Evolutionary conservation across 2,888 invertebrate species (phyloP).

Genomic region (Ophion ellenae): DNA sequence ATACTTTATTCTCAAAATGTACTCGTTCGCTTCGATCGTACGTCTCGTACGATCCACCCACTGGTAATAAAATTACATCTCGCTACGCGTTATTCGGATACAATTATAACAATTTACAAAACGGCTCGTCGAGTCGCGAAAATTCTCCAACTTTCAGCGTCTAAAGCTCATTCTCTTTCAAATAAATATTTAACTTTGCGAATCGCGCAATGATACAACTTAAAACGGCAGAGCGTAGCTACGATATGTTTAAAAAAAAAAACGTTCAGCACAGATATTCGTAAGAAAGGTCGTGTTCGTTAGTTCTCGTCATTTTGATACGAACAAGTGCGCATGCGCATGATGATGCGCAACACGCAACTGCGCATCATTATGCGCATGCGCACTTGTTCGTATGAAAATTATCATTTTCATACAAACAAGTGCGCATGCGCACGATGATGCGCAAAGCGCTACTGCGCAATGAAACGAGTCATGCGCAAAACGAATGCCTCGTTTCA

Average conservation of each 20-base stretch:
- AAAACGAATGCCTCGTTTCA: no score
- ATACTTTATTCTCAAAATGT: constrained; percentile 33
- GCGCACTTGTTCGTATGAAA: no score
- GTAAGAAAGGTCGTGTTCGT: constrained; percentile 61
- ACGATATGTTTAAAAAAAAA: constrained; percentile 41
- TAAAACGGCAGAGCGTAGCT: constrained; percentile 45
- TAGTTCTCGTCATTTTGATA: no score
- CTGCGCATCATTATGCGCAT: no score
- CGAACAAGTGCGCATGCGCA: no score
- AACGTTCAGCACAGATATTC: not conserved
- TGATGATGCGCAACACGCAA: no score
- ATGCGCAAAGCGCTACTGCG: no score
- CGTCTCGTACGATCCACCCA: constrained; percentile 34
- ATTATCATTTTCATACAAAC: no score
- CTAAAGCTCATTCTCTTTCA: constrained; percentile 35
- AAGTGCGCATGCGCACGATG: no score
- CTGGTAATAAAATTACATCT: constrained; percentile 47
- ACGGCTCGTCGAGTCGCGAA: constrained; percentile 20
- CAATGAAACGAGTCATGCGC: no score
- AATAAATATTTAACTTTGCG: constrained; percentile 34
- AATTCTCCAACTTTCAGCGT: constrained; percentile 32
- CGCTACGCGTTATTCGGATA: constrained; percentile 55
- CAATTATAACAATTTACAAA: constrained; percentile 63
- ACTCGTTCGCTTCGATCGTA: constrained; percentile 26
- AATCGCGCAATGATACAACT: constrained; percentile 52